Evolutionary conservation across 2,113 vertebrate genomes (phyloP).

Genomic region (Trematomus loennbergii): DNA sequence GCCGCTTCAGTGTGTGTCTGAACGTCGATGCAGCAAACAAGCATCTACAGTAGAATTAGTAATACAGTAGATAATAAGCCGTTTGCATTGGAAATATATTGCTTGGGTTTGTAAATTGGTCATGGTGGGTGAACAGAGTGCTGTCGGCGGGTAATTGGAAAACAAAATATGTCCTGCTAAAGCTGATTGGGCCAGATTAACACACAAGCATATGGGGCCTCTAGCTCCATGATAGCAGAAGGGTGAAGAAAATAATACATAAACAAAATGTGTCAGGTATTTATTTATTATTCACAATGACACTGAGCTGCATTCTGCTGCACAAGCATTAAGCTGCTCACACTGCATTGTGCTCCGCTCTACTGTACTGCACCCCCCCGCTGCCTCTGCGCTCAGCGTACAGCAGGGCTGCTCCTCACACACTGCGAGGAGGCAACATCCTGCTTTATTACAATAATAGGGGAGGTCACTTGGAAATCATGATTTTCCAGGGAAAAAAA

Average conservation of each 20-base stretch:
- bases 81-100: slow-evolving; percentile 54
- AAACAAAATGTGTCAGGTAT: slow-evolving; percentile 55
- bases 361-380: slow-evolving; percentile 47
- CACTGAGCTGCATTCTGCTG: slow-evolving; percentile 69
- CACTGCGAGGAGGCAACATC: slow-evolving; percentile 48
- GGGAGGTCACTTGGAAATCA: slow-evolving; percentile 48
- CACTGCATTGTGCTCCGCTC: slow-evolving; percentile 45
- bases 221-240: slow-evolving; percentile 35
- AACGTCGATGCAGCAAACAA: slow-evolving; percentile 17
- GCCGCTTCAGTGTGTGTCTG: slow-evolving; percentile 19
- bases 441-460: slow-evolving; percentile 54
- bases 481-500: slow-evolving; percentile 19
- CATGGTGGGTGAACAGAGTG: slow-evolving; percentile 58
- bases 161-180: slow-evolving; percentile 67
- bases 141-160: slow-evolving; percentile 68
- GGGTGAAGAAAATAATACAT: slow-evolving; percentile 48
- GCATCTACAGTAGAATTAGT: slow-evolving; percentile 46
- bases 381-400: slow-evolving; percentile 45
- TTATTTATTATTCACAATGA: slow-evolving; percentile 72
- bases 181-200: slow-evolving; percentile 63
- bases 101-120: slow-evolving; percentile 68
- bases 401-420: slow-evolving; percentile 30
- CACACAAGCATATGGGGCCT: slow-evolving; percentile 21
- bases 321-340: slow-evolving; percentile 67
- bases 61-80: slow-evolving; percentile 52